Conservation (phyloP, 2,113 vertebrate species). For the Clarias magur region DNA sequence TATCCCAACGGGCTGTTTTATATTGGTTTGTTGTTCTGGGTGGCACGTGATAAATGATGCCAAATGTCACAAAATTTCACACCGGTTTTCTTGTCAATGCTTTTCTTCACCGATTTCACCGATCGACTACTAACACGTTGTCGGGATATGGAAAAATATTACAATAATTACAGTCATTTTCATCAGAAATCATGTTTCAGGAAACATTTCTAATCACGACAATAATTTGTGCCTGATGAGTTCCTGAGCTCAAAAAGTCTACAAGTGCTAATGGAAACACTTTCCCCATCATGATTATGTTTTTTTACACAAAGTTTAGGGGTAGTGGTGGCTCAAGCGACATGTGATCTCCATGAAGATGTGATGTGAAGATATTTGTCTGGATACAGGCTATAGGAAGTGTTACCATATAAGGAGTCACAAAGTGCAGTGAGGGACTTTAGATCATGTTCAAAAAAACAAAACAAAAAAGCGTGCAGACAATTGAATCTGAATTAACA, state of each 20-base stretch:
- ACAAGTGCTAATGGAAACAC: not conserved
- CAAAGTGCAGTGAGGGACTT: too few species aligned
- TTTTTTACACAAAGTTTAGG: too few species aligned
- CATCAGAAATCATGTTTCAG: not conserved
- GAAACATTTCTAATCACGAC: not conserved
- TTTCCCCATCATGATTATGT: not conserved
- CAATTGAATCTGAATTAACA: not conserved
- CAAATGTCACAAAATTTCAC: not conserved
- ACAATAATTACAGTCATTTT: not conserved
- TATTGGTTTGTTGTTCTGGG: slow-evolving; percentile 6
- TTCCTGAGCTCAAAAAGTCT: not conserved
- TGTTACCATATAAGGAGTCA: too few species aligned
- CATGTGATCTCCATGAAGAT: too few species aligned
- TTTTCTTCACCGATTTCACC: not conserved
- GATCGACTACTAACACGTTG: not conserved
- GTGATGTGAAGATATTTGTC: too few species aligned
- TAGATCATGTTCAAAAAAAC: too few species aligned
- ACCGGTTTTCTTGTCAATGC: not conserved
- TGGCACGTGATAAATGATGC: not conserved
- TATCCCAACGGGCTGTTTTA: not conserved
- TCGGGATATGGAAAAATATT: not conserved
- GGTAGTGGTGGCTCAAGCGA: too few species aligned
- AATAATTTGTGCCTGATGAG: not conserved
- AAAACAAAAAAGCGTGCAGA: too few species aligned
- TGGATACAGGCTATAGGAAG: too few species aligned